Base-by-base conservation (phyloP, 2,888 invertebrate species). In the Leptinotarsa juncta region DNA sequence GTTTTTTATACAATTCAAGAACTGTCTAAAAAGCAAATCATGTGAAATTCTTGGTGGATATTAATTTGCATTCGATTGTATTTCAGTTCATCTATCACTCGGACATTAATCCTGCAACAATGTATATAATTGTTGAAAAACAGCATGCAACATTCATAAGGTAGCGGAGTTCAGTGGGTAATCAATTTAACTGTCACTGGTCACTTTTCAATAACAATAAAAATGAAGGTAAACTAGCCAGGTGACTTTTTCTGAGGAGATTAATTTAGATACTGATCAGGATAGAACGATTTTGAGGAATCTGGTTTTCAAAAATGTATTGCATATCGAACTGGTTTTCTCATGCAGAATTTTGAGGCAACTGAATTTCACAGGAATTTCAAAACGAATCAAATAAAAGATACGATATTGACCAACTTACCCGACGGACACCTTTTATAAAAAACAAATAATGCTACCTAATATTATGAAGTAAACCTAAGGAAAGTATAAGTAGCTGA, bases 161-260 rank as follows among this genome's bases (percentile, higher is more conserved):
- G 62, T 62, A 62, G 62, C 62, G 32, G 15, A 42, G 42, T 62
- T 62, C 62, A 62, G 42, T 42, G n/a, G 16, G 16, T 42, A 62
- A 62, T 62, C 62, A 42, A 62, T 62, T 32, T 16, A 62, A 62
- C 62, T 62, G 62, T 62, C 62, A 62, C 26, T 62, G 26, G 62
- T 32, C 42, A 62, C 42, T n/a, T 62, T 62, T 62, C 18, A 62
- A 32, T 62, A 62, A 26, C 62, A 16, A 62, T 62, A 62, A 62
- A 62, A 62, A 62, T 62, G 62, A 62, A 62, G 62, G 62, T 62
- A 16, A 62, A 62, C 62, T 62, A 42, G 62, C 62, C n/a, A n/a
- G 5, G 26, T 42, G n/a, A n/a, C 32, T 62, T 62, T 62, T 62
- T 62, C 62, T 62, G n/a, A 10, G 42, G 18, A 42, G 15, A 62